phyloP scores from a whole-genome alignment of 1,140 invertebrate species.

The Meloidogyne floridensis region DNA sequence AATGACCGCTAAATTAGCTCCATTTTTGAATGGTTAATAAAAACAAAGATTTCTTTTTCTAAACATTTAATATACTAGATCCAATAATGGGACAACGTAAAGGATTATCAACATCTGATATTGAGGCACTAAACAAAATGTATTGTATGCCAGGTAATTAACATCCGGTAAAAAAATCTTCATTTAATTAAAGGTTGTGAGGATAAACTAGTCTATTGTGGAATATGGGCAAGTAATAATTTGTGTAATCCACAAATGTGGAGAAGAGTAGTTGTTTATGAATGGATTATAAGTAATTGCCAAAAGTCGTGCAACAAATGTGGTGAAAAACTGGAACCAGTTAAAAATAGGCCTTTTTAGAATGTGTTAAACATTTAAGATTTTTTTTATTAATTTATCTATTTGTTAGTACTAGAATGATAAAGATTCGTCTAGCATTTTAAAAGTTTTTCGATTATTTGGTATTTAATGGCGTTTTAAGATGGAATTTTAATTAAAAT shows the following conservation, averaged over 20 bases:
- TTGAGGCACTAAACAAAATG: conserved; percentile 58
- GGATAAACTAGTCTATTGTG: conserved; percentile 59
- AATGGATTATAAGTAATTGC: conserved; percentile 27
- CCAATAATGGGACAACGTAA: conserved; percentile 56
- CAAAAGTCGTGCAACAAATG: conserved; percentile 32
- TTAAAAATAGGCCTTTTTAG: conserved; percentile 3
- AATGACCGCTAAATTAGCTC: conserved; percentile 56
- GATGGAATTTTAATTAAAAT: too few species aligned
- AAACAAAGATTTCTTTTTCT: neutral
- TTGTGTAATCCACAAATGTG: conserved; percentile 33
- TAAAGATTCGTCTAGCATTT: too few species aligned
- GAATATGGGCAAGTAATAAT: conserved; percentile 49
- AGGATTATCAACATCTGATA: conserved; percentile 41
- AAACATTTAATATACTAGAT: conserved; percentile 37
- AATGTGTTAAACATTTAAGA: too few species aligned
- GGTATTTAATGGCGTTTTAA: too few species aligned
- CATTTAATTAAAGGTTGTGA: conserved; percentile 35
- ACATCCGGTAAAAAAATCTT: neutral
- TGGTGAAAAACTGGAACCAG: neutral
- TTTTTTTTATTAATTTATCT: too few species aligned
- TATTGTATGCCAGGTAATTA: conserved; percentile 49
- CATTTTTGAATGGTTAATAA: conserved; percentile 33
- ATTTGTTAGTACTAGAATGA: too few species aligned
- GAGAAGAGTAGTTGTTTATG: conserved; percentile 20
- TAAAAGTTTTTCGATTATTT: too few species aligned